phyloP scores from a whole-genome alignment of 2,888 invertebrate genomes.

The Drosophila nr. fundita region DNA sequence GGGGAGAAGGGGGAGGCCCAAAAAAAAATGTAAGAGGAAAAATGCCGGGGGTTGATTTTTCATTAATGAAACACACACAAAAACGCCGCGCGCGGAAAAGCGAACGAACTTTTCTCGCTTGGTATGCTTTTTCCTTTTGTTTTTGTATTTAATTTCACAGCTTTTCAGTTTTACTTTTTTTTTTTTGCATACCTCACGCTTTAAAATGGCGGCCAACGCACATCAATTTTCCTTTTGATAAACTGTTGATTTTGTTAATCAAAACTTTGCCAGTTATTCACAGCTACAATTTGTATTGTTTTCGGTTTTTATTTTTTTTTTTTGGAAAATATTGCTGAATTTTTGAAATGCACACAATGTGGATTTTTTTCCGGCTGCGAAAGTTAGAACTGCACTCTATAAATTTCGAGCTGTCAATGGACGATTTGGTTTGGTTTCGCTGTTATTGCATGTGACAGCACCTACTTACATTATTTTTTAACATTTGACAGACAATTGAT shows the following conservation, averaged over 20 bases:
- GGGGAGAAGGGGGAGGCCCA: slow-evolving; percentile 42
- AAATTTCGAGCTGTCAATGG: slow-evolving; percentile 57
- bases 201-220: slow-evolving; percentile 67
- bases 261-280: slow-evolving; percentile 17
- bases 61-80: slow-evolving; percentile 68
- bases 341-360: slow-evolving; percentile 20
- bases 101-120: slow-evolving; percentile 60
- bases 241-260: slow-evolving; percentile 37
- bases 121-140: slow-evolving; percentile 31
- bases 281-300: slow-evolving; percentile 23
- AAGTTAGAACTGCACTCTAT: slow-evolving; percentile 52
- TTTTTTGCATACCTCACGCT: slow-evolving; percentile 45
- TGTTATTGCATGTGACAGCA: slow-evolving; percentile 31
- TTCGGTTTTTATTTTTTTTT: background rate
- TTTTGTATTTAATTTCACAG: slow-evolving; percentile 20
- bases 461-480: slow-evolving; percentile 52
- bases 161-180: slow-evolving; percentile 9
- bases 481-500: slow-evolving; percentile 45
- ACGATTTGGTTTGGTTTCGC: background rate
- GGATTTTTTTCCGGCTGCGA: slow-evolving; percentile 29
- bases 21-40: slow-evolving; percentile 3
- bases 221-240: slow-evolving; percentile 39
- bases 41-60: slow-evolving; percentile 73
- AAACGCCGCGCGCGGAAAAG: slow-evolving; percentile 38
- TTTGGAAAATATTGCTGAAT: slow-evolving; percentile 20